Base-by-base conservation (phyloP, 2,797 vertebrate genomes). In the Hyperoplus lanceolatus region DNA sequence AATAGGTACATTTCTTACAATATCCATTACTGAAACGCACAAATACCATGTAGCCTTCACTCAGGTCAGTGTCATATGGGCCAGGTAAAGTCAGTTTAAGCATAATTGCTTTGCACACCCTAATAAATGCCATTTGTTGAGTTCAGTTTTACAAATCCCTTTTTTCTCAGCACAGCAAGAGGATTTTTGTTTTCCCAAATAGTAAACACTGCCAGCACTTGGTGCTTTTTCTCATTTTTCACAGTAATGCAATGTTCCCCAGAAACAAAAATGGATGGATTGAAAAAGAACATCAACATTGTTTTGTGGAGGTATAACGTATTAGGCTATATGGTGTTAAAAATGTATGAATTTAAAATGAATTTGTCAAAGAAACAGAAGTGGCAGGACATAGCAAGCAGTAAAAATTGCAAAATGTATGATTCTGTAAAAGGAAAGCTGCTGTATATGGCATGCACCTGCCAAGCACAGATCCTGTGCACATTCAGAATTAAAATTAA, bases 361-460 rank as follows among this genome's bases (percentile, higher is more conserved):
- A 67, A 73, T 73, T 62, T 62, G 58, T 63, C 58, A 78, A 48
- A 77, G 7, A 66, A 45, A 71, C 29, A 41, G 29, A 54, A 70
- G 51, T 60, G 21, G 39, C 42, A 58, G 46, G 55, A 61, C 42
- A 61, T 29, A 58, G 29, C 41, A 51, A 18, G 46, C 59, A 57
- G 75, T 83, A 63, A 71, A 79, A 53, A 83, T 56, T 72, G 45
- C 50, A 64, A 5, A 39, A 48, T n/a, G 16, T 83, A 71, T 80
- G 63, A 71, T 63, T 58, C 60, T 65, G 41, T 74, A 41, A 74
- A 54, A 54, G 14, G 48, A 65, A 18, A 61, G 36, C 41, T 62
- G 21, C n/a, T 69, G 65, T 29, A 49, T 57, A 48, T 10, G 66
- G 38, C 53, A 62, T 54, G 49, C 50, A 63, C 54, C 51, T 76